A percentile compares a stretch with the other conserved stretches of the same genome.
Conservation (phyloP, 2,113 vertebrate genomes). For the Gopherus evgoodei region DNA sequence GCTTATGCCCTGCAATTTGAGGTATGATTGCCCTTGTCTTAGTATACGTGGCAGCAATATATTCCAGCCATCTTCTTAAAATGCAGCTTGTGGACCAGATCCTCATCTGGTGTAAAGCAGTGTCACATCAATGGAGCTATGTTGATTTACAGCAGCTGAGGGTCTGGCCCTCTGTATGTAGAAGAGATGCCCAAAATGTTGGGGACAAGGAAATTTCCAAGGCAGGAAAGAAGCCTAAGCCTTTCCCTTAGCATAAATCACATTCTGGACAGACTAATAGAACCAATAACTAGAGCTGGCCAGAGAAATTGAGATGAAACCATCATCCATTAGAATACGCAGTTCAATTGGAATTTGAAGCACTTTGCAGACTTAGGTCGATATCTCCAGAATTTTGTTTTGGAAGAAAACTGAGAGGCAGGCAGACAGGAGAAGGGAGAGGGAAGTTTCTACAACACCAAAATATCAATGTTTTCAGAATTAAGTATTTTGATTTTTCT, state of each 20-base stretch:
- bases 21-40: background rate
- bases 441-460: constrained; percentile 42
- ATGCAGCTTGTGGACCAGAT: constrained; percentile 20
- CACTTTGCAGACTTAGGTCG: background rate
- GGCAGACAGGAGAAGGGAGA: background rate
- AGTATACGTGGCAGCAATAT: background rate
- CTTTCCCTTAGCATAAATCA: constrained; percentile 46
- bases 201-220: constrained; percentile 25
- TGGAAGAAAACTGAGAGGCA: constrained; percentile 30
- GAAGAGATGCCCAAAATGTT: constrained; percentile 26
- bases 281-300: background rate
- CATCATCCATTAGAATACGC: background rate
- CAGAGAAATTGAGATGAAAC: constrained; percentile 7
- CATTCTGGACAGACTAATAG: constrained; percentile 3
- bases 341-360: constrained; percentile 4
- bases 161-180: constrained; percentile 41
- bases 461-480: background rate
- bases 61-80: background rate
- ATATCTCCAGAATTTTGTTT: background rate
- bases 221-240: background rate
- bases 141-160: constrained; percentile 41
- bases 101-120: constrained; percentile 20
- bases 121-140: constrained; percentile 26
- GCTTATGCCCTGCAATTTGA: background rate
- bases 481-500: background rate